Conservation (phyloP, 2,797 vertebrate species). For the Danio aesculapii region DNA sequence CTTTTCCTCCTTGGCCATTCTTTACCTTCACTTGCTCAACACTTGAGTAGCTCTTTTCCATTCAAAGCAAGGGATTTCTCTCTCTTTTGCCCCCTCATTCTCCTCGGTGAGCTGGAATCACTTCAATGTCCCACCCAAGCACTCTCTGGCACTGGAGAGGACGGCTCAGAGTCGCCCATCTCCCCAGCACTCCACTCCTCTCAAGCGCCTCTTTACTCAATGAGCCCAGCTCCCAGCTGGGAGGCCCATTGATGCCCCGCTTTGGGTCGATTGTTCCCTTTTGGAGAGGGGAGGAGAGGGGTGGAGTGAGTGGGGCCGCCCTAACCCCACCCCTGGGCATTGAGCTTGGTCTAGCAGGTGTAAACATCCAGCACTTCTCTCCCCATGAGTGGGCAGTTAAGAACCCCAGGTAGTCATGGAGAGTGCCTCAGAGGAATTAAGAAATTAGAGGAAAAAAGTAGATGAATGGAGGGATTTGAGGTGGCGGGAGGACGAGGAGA, state of each 20-base stretch:
- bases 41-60: conserved; percentile 72
- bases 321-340: conserved; percentile 78
- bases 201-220: conserved; percentile 70
- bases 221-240: conserved; percentile 80
- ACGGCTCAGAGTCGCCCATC: conserved; percentile 73
- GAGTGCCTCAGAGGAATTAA: conserved; percentile 69
- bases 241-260: conserved; percentile 80
- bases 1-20: conserved; percentile 61
- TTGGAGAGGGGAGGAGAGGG: conserved; percentile 77
- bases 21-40: conserved; percentile 63
- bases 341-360: conserved; percentile 81
- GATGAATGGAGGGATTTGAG: conserved; percentile 47
- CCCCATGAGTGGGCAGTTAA: conserved; percentile 68
- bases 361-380: conserved; percentile 78
- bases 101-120: conserved; percentile 78
- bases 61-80: conserved; percentile 69
- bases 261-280: conserved; percentile 80
- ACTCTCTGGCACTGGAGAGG: conserved; percentile 74
- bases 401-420: conserved; percentile 73
- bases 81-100: conserved; percentile 64
- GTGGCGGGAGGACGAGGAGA: conserved; percentile 32
- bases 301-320: conserved; percentile 79
- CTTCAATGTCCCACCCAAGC: conserved; percentile 79
- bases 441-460: conserved; percentile 71
- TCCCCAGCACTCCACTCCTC: conserved; percentile 67